phyloP scores from a whole-genome alignment of 1,140 invertebrate species.

The Drosophila malerkotliana region DNA sequence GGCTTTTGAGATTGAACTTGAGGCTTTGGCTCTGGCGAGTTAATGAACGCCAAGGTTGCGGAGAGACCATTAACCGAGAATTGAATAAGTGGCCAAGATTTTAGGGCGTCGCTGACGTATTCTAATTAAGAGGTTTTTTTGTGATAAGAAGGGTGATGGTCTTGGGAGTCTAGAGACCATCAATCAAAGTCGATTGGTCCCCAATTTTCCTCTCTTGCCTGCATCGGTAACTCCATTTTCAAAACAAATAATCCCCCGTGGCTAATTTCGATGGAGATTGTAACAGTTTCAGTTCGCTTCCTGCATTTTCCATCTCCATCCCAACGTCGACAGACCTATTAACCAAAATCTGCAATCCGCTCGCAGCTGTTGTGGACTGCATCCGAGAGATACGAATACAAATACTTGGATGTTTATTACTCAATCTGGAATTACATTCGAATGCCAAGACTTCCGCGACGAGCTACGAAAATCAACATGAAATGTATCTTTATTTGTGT shows the following conservation, averaged over 20 bases:
- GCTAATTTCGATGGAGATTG: constrained; percentile 57
- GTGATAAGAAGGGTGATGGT: constrained; percentile 13
- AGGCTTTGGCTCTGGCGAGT: constrained; percentile 42
- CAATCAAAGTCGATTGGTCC: constrained; percentile 18
- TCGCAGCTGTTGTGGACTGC: constrained; percentile 48
- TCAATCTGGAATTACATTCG: constrained; percentile 67
- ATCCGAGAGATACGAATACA: constrained; percentile 14
- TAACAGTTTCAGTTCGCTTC: constrained; percentile 69
- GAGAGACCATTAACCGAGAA: constrained; percentile 53
- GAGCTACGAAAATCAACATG: constrained; percentile 46
- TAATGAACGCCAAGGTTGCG: constrained; percentile 75
- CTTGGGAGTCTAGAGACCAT: background rate
- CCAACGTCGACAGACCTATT: constrained; percentile 63
- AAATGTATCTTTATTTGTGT: constrained; percentile 41
- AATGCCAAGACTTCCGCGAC: constrained; percentile 73
- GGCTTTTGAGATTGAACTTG: constrained; percentile 73
- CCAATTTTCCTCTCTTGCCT: background rate
- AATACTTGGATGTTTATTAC: constrained; percentile 71
- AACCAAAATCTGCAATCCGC: constrained; percentile 71
- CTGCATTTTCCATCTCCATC: constrained; percentile 49
- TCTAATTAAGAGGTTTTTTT: constrained; percentile 12
- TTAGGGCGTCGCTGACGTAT: constrained; percentile 17
- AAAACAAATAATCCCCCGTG: constrained; percentile 47
- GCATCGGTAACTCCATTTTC: constrained; percentile 44
- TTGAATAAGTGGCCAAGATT: constrained; percentile 55